Evolutionary conservation across 2,888 invertebrate species (phyloP).

Genomic region (Teleiodes luculella): DNA sequence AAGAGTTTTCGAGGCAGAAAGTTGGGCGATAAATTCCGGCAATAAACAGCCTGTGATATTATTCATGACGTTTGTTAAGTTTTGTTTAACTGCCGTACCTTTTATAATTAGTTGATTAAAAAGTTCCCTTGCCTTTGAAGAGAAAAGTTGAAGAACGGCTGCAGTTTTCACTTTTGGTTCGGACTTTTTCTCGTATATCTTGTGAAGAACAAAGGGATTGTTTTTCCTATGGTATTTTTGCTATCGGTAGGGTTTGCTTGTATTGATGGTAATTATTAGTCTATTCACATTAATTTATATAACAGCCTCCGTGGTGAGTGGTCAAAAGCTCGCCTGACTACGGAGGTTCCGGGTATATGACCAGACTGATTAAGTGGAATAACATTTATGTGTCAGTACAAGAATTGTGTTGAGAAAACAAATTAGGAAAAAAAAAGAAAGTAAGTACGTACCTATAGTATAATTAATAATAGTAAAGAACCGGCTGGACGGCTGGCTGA

Average conservation of each 20-base stretch:
- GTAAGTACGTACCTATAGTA: no score
- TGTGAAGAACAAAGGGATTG: constrained; percentile 11
- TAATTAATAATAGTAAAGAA: no score
- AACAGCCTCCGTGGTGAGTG: no score
- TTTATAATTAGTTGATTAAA: constrained; percentile 60
- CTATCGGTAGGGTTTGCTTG: background rate
- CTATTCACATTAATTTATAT: background rate
- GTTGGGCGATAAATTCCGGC: constrained; percentile 64
- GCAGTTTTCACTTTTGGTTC: constrained; percentile 25
- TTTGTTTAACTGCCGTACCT: constrained; percentile 62
- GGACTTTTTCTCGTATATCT: constrained; percentile 17
- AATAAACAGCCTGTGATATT: constrained; percentile 71
- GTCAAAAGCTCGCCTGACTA: no score
- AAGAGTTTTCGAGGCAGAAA: constrained; percentile 63
- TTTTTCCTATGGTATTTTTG: constrained; percentile 10
- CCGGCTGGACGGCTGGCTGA: no score
- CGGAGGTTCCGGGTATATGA: no score
- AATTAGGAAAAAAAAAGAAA: no score
- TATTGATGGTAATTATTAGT: background rate
- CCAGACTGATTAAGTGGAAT: no score
- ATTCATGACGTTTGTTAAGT: constrained; percentile 68
- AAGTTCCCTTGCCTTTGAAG: constrained; percentile 41
- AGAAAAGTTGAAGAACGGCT: constrained; percentile 33
- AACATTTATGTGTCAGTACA: no score
- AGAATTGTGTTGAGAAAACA: no score